phyloP scores from a whole-genome alignment of 2,888 invertebrate genomes.

The Eristalis pertinax region DNA sequence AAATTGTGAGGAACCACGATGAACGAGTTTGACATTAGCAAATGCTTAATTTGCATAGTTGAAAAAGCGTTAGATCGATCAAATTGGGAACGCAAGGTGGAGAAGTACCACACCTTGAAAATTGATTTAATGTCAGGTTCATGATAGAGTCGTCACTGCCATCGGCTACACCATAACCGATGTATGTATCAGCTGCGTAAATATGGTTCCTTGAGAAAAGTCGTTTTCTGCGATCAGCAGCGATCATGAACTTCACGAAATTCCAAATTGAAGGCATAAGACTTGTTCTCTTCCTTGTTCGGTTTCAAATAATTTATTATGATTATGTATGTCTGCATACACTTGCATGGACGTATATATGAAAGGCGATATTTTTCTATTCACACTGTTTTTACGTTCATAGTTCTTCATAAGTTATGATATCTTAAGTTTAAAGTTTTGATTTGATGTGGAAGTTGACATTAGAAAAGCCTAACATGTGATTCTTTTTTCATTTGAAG shows the following conservation, averaged over 20 bases:
- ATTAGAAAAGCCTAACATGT: too few species aligned
- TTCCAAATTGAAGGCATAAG: conserved; percentile 37
- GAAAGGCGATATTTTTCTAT: not conserved
- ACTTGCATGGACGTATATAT: not conserved
- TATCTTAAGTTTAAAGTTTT: too few species aligned
- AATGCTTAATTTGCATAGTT: conserved; percentile 40
- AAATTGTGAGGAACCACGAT: not conserved
- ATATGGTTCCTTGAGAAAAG: conserved; percentile 22
- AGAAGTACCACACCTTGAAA: conserved; percentile 64
- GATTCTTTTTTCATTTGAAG: too few species aligned
- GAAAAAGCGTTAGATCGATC: conserved; percentile 33
- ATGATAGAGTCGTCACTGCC: conserved; percentile 14
- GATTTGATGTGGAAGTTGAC: too few species aligned
- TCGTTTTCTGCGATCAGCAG: conserved; percentile 15
- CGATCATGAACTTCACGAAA: conserved; percentile 67
- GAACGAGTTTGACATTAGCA: not conserved
- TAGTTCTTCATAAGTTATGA: too few species aligned
- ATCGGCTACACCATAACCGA: conserved; percentile 8
- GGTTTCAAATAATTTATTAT: conserved; percentile 13
- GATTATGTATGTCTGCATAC: not conserved
- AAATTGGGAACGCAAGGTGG: conserved; percentile 48
- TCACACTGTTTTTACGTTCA: too few species aligned
- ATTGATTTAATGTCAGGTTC: conserved; percentile 67
- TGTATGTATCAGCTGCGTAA: conserved; percentile 13
- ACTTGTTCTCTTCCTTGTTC: conserved; percentile 62